These are phyloP conservation scores for Harpegnathos saltator DNA, from an alignment of 1,140 invertebrate genomes.

Conservation along the genomic window DNA sequence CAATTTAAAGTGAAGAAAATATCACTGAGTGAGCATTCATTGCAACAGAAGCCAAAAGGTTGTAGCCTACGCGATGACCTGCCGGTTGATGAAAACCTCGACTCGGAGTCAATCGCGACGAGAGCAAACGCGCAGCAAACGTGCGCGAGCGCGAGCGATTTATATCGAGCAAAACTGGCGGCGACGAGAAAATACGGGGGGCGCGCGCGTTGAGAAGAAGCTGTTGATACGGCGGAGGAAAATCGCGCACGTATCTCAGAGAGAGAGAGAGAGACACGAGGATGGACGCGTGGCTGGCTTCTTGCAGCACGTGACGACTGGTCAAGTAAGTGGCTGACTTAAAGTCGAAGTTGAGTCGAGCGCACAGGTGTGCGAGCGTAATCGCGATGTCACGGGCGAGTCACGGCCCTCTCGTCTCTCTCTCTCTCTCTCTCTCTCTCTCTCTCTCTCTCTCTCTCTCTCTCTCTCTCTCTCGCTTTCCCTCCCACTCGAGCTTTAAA, in stretches of 20 bases:
- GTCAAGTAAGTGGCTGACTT: slow-evolving; percentile 78
- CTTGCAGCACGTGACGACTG: slow-evolving; percentile 82
- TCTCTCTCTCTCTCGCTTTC: slow-evolving; percentile 64
- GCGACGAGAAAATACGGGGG: slow-evolving; percentile 16
- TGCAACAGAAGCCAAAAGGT: no score
- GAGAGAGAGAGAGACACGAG: no score
- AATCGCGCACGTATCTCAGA: not conserved
- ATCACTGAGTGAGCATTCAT: no score
- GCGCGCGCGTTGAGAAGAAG: slow-evolving; percentile 30
- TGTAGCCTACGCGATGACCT: no score
- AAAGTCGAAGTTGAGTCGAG: slow-evolving; percentile 67
- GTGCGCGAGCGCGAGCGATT: no score
- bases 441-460: slow-evolving; percentile 29
- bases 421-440: slow-evolving; percentile 28
- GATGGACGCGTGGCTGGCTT: slow-evolving; percentile 77
- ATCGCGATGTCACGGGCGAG: slow-evolving; percentile 84
- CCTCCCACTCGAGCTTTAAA: slow-evolving; percentile 26
- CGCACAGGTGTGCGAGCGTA: slow-evolving; percentile 84
- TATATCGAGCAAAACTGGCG: not conserved
- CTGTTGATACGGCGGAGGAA: slow-evolving; percentile 21
- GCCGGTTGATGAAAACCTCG: not conserved
- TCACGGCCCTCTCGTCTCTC: slow-evolving; percentile 71
- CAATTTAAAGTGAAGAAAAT: no score
- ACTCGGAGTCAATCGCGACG: slow-evolving; percentile 14
- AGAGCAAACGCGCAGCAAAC: not conserved